These are phyloP conservation scores for Triplophysa siluroides DNA, from an alignment of 2,113 vertebrate species.

Conservation along the genomic window DNA sequence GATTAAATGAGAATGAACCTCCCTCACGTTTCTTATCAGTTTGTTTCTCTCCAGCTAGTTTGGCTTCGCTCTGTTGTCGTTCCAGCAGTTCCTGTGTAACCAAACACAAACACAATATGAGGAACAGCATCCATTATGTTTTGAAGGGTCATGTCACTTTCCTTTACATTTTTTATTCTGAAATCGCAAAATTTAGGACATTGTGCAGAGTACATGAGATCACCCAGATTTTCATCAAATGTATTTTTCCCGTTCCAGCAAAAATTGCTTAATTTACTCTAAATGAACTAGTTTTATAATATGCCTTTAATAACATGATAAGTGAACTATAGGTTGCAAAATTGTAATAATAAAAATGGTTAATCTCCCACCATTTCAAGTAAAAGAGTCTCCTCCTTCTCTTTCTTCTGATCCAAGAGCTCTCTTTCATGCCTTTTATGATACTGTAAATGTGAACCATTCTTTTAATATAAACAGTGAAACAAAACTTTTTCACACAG, in stretches of 20 bases:
- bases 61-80: conserved; percentile 80
- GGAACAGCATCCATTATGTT: background rate
- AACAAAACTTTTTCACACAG: background rate
- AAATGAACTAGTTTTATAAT: too few relatives aligned
- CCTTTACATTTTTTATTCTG: too few relatives aligned
- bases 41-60: conserved; percentile 75
- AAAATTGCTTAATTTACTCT: background rate
- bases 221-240: background rate
- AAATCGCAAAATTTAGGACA: too few relatives aligned
- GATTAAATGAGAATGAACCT: background rate
- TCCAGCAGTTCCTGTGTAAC: conserved; percentile 79
- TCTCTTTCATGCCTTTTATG: conserved; percentile 87
- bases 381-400: conserved; percentile 87
- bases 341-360: background rate
- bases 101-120: background rate
- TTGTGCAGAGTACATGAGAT: too few relatives aligned
- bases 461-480: background rate
- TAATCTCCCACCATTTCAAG: conserved; percentile 84
- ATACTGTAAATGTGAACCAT: conserved; percentile 70
- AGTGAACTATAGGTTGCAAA: background rate
- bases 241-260: background rate
- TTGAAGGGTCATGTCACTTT: too few relatives aligned
- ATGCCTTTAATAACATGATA: background rate
- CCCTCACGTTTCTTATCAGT: conserved; percentile 85
- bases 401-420: conserved; percentile 89